Base-by-base conservation (phyloP, 2,888 invertebrate species). In the Augochlorella aurata region DNA sequence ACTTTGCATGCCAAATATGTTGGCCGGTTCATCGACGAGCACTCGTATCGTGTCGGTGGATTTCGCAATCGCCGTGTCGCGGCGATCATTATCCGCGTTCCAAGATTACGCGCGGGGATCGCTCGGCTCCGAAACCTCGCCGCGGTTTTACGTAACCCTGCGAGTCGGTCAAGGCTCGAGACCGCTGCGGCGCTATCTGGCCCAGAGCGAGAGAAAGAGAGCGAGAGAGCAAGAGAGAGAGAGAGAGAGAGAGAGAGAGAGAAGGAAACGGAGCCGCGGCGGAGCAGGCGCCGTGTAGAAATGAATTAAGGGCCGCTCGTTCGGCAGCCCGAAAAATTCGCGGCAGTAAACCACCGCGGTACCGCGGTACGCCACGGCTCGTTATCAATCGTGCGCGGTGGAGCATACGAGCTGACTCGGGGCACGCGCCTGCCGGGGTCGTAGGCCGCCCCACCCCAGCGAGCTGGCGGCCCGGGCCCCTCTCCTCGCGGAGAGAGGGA, bases 401-500 rank as follows among this genome's bases (percentile, higher is more conserved):
- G 87, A 87, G 79, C 78, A 71, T 81, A 85, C 84, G 84, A 88
- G 88, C 87, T 91, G 92, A 91, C 92, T 91, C 85, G 89, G 86
- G 92, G 92, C 92, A 92, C 92, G 92, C 91, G 92, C 91, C 91
- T 86, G 76, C 74, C 88, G 88, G 90, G 90, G 87, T 90, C 86
- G 90, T 85, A 87, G 85, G 87, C 85, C 84, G 88, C 85, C 85
- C 83, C 84, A 85, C 86, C 88, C 87, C 38, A 0, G 38, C 5
- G 5, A 5, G 38, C 87, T 87, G 74, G 74, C 86, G 74, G 82
- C 81, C 72, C 79, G 68, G 52, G 50, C 79, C 78, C 75, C 75
- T 5, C 80, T 67, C 72, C 69, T 66, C 74, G 21, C 63, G 63
- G 47, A 79, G 76, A 79, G 75, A 77, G 66, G 81, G 68, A 16